Evolutionary conservation across 64 coral and sea anemone genomes (phyloP).

Genomic region (Montipora capricornis): DNA sequence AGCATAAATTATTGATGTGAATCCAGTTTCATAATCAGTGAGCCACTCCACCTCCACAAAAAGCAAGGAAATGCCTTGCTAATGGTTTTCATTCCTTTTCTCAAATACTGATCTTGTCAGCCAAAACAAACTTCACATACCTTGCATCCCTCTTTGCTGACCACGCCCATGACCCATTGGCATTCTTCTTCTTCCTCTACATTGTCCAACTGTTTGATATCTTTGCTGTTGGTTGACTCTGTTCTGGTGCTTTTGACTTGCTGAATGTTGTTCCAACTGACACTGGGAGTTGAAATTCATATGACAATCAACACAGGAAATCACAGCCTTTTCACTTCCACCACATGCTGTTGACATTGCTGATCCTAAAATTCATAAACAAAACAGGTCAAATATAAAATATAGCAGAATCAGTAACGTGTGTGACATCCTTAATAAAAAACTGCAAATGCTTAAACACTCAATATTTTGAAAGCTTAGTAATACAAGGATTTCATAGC

Average conservation of each 20-base stretch:
- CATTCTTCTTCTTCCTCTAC: not conserved
- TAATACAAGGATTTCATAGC: too few species aligned
- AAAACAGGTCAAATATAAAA: too few species aligned
- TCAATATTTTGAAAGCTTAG: too few species aligned
- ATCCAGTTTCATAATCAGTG: too few species aligned
- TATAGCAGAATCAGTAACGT: too few species aligned
- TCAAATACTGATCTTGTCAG: not conserved
- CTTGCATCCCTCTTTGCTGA: not conserved
- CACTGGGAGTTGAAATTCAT: conserved; percentile 70
- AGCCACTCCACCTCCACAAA: too few species aligned
- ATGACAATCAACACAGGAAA: conserved; percentile 66
- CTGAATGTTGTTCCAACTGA: conserved; percentile 71
- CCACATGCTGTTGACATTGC: not conserved
- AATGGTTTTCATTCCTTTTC: too few species aligned
- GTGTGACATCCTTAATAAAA: too few species aligned
- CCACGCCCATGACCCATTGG: not conserved
- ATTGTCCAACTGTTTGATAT: not conserved
- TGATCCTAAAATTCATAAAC: not conserved
- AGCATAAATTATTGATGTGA: too few species aligned
- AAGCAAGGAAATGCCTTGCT: too few species aligned
- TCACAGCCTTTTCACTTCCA: conserved; percentile 6
- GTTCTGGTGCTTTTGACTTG: conserved; percentile 68
- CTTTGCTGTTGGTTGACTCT: not conserved
- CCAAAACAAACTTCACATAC: not conserved
- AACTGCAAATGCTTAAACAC: too few species aligned